Evolutionary conservation across 2,888 invertebrate species (phyloP).

Genomic region (Timandra comae): DNA sequence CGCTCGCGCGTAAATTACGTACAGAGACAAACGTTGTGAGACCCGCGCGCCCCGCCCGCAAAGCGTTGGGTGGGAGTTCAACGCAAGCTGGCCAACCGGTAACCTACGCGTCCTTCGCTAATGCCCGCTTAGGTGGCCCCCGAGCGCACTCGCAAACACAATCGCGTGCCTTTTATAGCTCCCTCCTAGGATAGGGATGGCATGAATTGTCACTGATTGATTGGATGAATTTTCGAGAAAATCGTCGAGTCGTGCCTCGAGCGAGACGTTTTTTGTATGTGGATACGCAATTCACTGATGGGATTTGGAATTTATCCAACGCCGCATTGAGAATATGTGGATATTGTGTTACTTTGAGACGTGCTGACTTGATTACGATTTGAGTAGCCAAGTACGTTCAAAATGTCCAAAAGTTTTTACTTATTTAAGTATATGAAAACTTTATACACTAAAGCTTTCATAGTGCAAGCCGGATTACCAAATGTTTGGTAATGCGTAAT

Average conservation of each 20-base stretch:
- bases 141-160: constrained; percentile 59
- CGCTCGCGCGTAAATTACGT: constrained; percentile 72
- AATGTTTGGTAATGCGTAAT: too few relatives aligned
- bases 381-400: too few relatives aligned
- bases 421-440: too few relatives aligned
- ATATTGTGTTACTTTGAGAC: too few relatives aligned
- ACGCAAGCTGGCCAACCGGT: constrained; percentile 35
- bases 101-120: constrained; percentile 64
- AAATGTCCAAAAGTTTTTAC: too few relatives aligned
- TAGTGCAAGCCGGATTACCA: too few relatives aligned
- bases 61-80: constrained; percentile 28
- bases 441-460: too few relatives aligned
- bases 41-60: constrained; percentile 25
- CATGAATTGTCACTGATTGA: constrained; percentile 52
- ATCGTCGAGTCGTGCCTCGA: constrained; percentile 1
- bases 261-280: neutral
- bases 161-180: constrained; percentile 57
- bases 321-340: too few relatives aligned
- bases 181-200: constrained; percentile 43
- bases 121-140: constrained; percentile 66
- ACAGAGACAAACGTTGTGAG: constrained; percentile 34
- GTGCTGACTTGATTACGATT: too few relatives aligned
- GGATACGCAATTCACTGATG: constrained; percentile 2
- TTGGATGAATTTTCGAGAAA: constrained; percentile 31
- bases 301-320: too few relatives aligned